phyloP scores from a whole-genome alignment of 2,888 invertebrate genomes.

The Cyaniris semiargus region DNA sequence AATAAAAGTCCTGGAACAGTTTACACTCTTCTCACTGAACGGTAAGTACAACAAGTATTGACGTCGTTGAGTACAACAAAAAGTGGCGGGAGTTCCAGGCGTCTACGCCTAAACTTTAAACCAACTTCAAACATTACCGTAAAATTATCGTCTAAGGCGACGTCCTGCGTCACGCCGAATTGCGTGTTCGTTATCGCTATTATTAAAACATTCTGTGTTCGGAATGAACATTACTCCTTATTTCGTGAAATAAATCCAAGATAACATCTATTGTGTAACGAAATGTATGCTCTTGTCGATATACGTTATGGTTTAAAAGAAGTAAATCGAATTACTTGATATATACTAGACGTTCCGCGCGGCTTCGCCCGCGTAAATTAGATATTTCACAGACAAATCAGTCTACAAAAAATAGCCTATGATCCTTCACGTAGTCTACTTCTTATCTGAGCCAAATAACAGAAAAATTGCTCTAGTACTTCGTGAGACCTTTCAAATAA shows the following conservation, averaged over 20 bases:
- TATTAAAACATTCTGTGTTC: conserved; percentile 29
- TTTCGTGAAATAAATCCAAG: conserved; percentile 10
- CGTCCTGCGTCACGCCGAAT: not conserved
- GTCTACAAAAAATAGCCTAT: too few relatives aligned
- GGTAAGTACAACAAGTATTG: not conserved
- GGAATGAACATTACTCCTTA: conserved; percentile 18
- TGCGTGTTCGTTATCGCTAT: conserved; percentile 25
- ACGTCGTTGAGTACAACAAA: not conserved
- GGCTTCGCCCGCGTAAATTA: too few relatives aligned
- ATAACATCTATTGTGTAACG: conserved; percentile 6
- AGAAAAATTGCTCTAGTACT: too few relatives aligned
- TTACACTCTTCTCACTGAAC: not conserved
- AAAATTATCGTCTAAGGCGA: not conserved
- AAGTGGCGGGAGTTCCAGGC: not conserved
- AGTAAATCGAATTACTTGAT: too few relatives aligned
- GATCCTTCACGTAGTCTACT: too few relatives aligned
- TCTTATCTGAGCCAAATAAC: too few relatives aligned
- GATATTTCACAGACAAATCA: too few relatives aligned
- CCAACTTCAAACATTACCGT: conserved; percentile 6
- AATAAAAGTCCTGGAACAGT: not conserved
- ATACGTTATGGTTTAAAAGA: not conserved
- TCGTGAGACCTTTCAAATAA: too few relatives aligned
- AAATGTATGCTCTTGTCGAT: conserved; percentile 16
- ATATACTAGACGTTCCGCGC: too few relatives aligned
- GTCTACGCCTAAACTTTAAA: not conserved